phyloP scores from a whole-genome alignment of 2,113 vertebrate genomes.

The Blennius ocellaris region DNA sequence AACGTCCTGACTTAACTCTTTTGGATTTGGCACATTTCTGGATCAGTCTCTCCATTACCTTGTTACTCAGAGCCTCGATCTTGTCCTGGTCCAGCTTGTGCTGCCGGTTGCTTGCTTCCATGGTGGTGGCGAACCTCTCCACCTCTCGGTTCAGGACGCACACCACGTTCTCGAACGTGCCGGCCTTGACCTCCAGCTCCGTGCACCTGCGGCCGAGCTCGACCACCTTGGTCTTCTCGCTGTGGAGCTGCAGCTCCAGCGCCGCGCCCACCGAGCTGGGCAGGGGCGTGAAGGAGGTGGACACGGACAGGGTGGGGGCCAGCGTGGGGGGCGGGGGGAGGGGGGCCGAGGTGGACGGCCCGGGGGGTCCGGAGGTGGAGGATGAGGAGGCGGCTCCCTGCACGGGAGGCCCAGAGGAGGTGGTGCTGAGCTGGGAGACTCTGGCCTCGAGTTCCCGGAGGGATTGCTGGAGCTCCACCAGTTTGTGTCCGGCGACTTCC shows the following conservation, averaged over 20 bases:
- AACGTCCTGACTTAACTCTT: no score
- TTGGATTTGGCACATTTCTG: no score
- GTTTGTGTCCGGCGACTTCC: conserved; percentile 83
- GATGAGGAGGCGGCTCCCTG: conserved; percentile 78
- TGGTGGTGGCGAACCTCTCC: conserved; percentile 88
- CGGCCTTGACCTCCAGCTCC: conserved; percentile 88
- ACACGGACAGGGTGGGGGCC: conserved; percentile 76
- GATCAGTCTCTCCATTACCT: conserved; percentile 79
- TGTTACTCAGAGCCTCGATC: conserved; percentile 89
- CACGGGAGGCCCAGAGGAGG: conserved; percentile 74
- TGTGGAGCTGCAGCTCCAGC: conserved; percentile 81
- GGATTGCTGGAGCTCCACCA: conserved; percentile 81
- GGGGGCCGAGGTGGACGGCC: conserved; percentile 54
- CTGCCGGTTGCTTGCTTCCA: conserved; percentile 90
- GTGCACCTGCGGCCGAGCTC: conserved; percentile 85
- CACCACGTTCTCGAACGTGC: conserved; percentile 96
- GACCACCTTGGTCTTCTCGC: conserved; percentile 73
- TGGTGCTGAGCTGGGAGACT: conserved; percentile 75
- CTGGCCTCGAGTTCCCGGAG: conserved; percentile 82
- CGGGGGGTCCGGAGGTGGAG: conserved; percentile 64
- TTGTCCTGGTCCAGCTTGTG: conserved; percentile 94
- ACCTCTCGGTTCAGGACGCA: conserved; percentile 96
- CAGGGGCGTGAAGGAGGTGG: conserved; percentile 83
- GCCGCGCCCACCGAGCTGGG: conserved; percentile 82
- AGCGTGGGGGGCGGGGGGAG: conserved; percentile 66